Base-by-base conservation (phyloP, 2,888 invertebrate species). In the Lithophane semibrunnea region DNA sequence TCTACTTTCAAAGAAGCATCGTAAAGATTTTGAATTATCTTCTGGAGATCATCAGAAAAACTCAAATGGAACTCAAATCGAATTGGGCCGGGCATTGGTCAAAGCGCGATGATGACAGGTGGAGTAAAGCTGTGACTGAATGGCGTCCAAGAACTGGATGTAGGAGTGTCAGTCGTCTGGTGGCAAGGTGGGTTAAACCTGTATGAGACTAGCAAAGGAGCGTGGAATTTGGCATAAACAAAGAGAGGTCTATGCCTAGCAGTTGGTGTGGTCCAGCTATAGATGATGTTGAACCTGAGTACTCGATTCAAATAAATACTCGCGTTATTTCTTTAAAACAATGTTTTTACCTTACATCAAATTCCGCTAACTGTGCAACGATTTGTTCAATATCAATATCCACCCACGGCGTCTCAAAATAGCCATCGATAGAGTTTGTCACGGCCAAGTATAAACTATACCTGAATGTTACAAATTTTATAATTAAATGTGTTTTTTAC, bases 341-440 rank as follows among this genome's bases (percentile, higher is more conserved):
- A 64, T 29, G 21, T 47, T 73, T 69, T 84, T 92, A 98, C 98
- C 97, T 98, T 85, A 98, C 96, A 94, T 99, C 98, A 92, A 99
- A 99, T 67, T 99, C 99, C 16, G 97, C 95, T 70, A 99, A 94
- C 92, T 99, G 99, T 0, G 97, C 94, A 80, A 98, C 98, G 80
- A 99, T 99, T 75, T 97, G 97, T 90, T 98, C 98, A 86, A 98
- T 98, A 92, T 99, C 98, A 73, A 99, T 98, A 83, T 98, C 98
- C 10, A 96, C 94, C 99, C 99, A 99, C 0, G 98, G 97, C 79
- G 98, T 98, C 91, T 98, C 98, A 90, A 97, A 98, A 92, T 99
- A 99, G 0, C 98, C 98, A 90, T 98, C 98, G 73, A 99, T 98
- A 10, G 98, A 98, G 88, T 98, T 98, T 96, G 98, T 98, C 0